phyloP scores from a whole-genome alignment of 2,888 invertebrate genomes.

The Drosophila affinis region DNA sequence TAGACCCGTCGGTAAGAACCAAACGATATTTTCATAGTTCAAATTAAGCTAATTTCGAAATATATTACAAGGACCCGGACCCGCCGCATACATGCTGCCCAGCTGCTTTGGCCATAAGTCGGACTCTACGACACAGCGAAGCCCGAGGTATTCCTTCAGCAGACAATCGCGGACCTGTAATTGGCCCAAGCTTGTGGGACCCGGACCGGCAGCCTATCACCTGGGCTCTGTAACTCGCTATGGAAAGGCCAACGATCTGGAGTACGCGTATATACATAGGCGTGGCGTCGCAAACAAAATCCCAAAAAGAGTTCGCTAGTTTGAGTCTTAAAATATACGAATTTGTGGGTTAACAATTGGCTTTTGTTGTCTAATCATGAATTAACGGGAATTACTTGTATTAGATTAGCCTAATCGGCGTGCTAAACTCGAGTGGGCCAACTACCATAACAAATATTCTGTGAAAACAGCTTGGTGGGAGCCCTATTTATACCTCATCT shows the following conservation, averaged over 20 bases:
- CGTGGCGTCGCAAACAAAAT: background rate
- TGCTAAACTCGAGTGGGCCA: background rate
- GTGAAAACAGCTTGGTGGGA: background rate
- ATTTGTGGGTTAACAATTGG: background rate
- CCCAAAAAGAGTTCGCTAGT: slow-evolving; percentile 8
- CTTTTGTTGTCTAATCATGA: slow-evolving; percentile 21
- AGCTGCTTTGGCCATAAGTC: slow-evolving; percentile 25
- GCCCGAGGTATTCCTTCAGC: slow-evolving; percentile 34
- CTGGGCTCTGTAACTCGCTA: slow-evolving; percentile 21
- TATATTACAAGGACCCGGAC: slow-evolving; percentile 33
- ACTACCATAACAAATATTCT: background rate
- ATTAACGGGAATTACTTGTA: background rate
- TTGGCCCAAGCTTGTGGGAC: background rate
- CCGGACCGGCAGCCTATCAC: slow-evolving; percentile 40
- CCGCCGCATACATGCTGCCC: slow-evolving; percentile 40
- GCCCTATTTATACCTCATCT: slow-evolving; percentile 6
- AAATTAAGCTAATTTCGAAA: background rate
- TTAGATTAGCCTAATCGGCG: slow-evolving; percentile 24
- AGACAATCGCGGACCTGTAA: slow-evolving; percentile 11
- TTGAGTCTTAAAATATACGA: slow-evolving; percentile 1
- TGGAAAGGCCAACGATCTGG: slow-evolving; percentile 14
- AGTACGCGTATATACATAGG: background rate
- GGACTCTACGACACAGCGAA: slow-evolving; percentile 19
- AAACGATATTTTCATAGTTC: background rate
- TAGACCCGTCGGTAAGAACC: background rate